phyloP scores from a whole-genome alignment of 2,888 invertebrate species.

The Phaedon cochleariae region DNA sequence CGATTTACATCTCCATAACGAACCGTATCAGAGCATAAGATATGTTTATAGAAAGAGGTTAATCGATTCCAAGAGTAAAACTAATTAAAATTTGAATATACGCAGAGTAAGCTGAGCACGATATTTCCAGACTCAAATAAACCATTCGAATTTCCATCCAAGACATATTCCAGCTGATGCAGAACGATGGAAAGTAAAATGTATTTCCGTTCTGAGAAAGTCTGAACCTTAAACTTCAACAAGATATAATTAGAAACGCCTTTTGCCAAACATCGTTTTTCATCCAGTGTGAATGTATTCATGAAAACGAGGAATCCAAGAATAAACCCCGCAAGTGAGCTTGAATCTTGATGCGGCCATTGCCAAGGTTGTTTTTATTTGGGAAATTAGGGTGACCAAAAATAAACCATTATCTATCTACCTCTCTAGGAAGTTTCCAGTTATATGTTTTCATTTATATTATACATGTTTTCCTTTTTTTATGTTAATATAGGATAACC shows the following conservation, averaged over 20 bases:
- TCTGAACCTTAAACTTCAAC: slow-evolving; percentile 2
- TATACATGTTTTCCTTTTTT: no score
- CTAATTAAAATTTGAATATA: no score
- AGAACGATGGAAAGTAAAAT: background rate
- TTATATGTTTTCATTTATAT: no score
- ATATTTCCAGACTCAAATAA: background rate
- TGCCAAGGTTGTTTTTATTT: background rate
- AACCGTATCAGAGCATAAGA: no score
- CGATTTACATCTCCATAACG: no score
- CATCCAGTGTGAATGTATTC: background rate
- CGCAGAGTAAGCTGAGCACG: background rate
- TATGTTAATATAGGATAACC: no score
- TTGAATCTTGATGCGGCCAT: background rate
- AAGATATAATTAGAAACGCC: background rate
- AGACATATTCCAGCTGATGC: background rate
- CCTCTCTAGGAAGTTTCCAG: no score
- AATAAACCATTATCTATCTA: no score
- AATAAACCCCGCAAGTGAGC: background rate
- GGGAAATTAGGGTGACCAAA: background rate
- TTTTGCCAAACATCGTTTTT: background rate
- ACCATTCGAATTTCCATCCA: background rate
- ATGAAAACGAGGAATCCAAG: background rate
- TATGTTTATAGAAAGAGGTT: no score
- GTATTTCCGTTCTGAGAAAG: background rate
- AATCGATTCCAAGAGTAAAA: no score